A percentile compares a stretch with the other conserved stretches of the same genome.
Evolutionary conservation across 1,140 invertebrate genomes (phyloP).

Genomic region (Aphidius gifuensis): DNA sequence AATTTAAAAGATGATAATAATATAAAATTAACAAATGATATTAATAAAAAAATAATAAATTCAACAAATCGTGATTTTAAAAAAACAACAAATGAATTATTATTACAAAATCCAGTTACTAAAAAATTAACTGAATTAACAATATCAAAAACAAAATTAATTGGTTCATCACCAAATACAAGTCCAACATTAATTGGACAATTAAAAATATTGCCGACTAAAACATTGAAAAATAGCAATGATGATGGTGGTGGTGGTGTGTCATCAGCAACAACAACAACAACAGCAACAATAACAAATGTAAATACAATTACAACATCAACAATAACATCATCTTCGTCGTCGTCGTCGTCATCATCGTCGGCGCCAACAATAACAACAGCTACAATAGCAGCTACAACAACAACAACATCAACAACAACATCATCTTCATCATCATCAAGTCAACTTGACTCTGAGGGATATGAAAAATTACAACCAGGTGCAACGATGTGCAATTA

Average conservation of each 20-base stretch:
- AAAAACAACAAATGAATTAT: conserved; percentile 4
- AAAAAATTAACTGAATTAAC: conserved; percentile 26
- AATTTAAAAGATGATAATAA: too few relatives aligned
- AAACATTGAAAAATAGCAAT: conserved; percentile 41
- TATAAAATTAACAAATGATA: not conserved
- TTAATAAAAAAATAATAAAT: not conserved
- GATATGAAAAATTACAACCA: conserved; percentile 46
- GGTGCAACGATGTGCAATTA: conserved; percentile 58
- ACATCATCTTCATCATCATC: conserved; percentile 36
- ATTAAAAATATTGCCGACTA: conserved; percentile 40
- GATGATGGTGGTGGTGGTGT: conserved; percentile 30
- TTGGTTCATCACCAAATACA: conserved; percentile 41
- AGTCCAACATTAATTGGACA: conserved; percentile 44
- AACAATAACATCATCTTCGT: conserved; percentile 33
- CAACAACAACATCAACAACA: too few relatives aligned
- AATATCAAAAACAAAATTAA: conserved; percentile 24
- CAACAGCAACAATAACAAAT: conserved; percentile 32
- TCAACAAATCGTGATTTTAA: conserved; percentile 3
- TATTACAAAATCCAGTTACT: conserved; percentile 23
- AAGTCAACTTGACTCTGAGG: conserved; percentile 39
- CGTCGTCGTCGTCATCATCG: conserved; percentile 43
- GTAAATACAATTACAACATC: too few relatives aligned
- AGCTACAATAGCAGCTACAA: conserved; percentile 42
- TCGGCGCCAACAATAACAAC: conserved; percentile 33
- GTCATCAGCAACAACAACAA: conserved; percentile 36